Base-by-base conservation (phyloP, 2,888 invertebrate species). In the Acronicta leporina region DNA sequence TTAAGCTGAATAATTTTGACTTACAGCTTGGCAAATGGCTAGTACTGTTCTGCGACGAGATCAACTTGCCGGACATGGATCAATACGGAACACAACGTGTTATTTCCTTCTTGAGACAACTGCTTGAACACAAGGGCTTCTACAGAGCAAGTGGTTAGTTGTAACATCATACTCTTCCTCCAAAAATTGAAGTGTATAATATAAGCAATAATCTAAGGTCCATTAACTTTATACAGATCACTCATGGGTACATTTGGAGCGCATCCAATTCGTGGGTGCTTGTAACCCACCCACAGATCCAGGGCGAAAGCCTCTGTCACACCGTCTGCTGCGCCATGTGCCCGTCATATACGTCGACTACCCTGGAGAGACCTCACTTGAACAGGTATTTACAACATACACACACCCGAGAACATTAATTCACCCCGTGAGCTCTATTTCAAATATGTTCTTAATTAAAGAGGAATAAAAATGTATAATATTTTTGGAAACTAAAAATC, bases 281-380 rank as follows among this genome's bases (percentile, higher is more conserved):
- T 99, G 99, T 92, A 99, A 99, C 95, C 99, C 99, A 38, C 99
- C 99, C 0, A 99, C 99, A 4, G 99, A 99, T 95, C 99, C 99
- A 1, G 99, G 99, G 41, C 96, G 99, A 71, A 99, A 99, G 90
- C 99, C 99, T 4, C 95, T 99, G 8, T 98, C 99, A 41, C 98
- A 98, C 90, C 92, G 96, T 0, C 97, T 98, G 88, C 89, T 98
- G 70, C 94, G 99, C 1, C 99, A 99, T 87, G 99, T 99, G 10
- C 99, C 99, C 0, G 98, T 99, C 50, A 98, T 99, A 73, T 99
- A 99, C 89, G 99, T 99, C 45, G 99, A 99, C 92, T 99, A 99
- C 90, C 99, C 99, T 4, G 99, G 99, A 66, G 99, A 99, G 91
- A 98, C 98, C 0, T 99, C 99, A 0, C 95, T 99, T 15, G 99